Evolutionary conservation across 2,113 vertebrate species (phyloP), one percentile per base, ranked within the genome.

Genomic region (Vicugna pacos): DNA sequence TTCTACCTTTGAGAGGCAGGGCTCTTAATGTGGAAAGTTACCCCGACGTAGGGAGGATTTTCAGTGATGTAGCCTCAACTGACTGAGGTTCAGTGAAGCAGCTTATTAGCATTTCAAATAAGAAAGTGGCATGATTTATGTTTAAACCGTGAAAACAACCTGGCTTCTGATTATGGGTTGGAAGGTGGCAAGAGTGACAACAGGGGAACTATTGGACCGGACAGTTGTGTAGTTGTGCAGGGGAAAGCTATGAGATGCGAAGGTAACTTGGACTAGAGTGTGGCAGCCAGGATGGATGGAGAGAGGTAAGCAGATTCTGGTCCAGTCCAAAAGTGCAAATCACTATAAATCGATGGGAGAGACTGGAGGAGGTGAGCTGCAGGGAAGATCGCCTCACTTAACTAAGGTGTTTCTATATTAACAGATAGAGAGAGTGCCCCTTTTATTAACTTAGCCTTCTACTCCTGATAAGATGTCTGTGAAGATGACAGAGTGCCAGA

Each of bases 31-130:
- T 82, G 24, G 7, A 64, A 52, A 64, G 26, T 50, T 35, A 58
- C 26, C 72, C 17, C 83, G 30, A 20, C 72, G 32, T 35, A 54
- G 17, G 42, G 6, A 93, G 13, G 22, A 52, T 90, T 93, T 94
- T 87, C 32, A 42, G 13, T 62, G 67, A 85, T 64, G n/a, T 62
- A 42, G 50, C 35, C 28, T 35, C 10, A n/a, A 46, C 35, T 79
- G 32, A 22, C 32, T 14, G 26, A 73, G 5, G 46, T 48, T 20
- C 26, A 28, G 26, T 84, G 16, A 24, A 83, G 48, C 38, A 67
- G 56, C 9, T 46, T 65, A 77, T 93, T 46, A 73, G 38, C 6
- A 73, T 82, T 93, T 83, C 65, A 62, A 84, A 8, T 93, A 73
- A 26, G 22, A 62, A 60, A 26, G 12, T 93, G 42, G 35, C 77